phyloP scores from a whole-genome alignment of 2,797 vertebrate genomes.

The Hemitrygon akajei region DNA sequence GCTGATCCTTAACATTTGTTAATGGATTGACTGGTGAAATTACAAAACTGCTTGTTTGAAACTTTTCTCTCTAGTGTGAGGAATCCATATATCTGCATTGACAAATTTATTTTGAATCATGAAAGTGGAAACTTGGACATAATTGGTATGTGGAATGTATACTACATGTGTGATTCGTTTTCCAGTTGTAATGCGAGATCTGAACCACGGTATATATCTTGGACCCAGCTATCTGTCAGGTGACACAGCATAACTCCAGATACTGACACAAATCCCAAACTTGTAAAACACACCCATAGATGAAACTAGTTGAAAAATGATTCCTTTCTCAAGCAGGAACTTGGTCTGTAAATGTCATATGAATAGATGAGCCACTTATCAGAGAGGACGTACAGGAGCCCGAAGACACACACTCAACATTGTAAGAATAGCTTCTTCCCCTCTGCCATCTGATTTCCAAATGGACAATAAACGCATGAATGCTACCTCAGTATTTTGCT shows the following conservation, averaged over 20 bases:
- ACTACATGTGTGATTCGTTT: slow-evolving; percentile 29
- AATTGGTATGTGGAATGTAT: slow-evolving; percentile 9
- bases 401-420: too few relatives aligned
- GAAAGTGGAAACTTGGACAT: not conserved
- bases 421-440: too few relatives aligned
- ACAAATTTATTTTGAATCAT: slow-evolving; percentile 18
- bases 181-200: slow-evolving; percentile 25
- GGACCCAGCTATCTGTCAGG: slow-evolving; percentile 20
- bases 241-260: not conserved
- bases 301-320: not conserved
- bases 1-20: not conserved
- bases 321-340: not conserved
- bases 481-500: too few relatives aligned
- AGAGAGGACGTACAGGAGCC: too few relatives aligned
- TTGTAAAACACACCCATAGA: not conserved
- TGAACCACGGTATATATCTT: slow-evolving; percentile 3
- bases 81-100: not conserved
- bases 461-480: too few relatives aligned
- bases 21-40: not conserved
- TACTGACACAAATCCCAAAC: not conserved
- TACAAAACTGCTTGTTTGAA: not conserved
- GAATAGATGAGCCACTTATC: not conserved
- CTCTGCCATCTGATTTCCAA: too few relatives aligned
- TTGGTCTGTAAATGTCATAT: not conserved
- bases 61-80: not conserved